Percentiles rank a stretch among this genome's conserved stretches.
Evolutionary conservation across 2,888 invertebrate genomes (phyloP).

Genomic region (Mermis nigrescens): DNA sequence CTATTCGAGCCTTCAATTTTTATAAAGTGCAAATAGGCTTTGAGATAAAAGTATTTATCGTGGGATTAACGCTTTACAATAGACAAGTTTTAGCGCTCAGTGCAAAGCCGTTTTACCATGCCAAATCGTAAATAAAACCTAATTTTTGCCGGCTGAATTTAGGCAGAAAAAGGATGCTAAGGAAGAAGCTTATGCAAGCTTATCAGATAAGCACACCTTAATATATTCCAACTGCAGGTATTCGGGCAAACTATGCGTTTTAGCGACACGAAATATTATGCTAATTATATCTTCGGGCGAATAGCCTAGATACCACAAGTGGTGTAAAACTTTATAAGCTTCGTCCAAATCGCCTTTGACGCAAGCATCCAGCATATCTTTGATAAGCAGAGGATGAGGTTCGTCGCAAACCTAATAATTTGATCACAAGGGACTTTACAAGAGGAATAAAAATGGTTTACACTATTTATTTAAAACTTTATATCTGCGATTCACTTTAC

Average conservation of each 20-base stretch:
- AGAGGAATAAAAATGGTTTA: not conserved
- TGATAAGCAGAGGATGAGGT: constrained; percentile 80
- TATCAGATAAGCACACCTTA: constrained; percentile 47
- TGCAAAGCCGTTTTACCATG: not conserved
- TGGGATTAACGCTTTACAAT: too few species aligned
- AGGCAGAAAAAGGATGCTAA: too few species aligned
- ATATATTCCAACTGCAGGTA: constrained; percentile 61
- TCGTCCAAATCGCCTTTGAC: constrained; percentile 57
- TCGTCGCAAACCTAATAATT: constrained; percentile 79
- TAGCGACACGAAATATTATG: constrained; percentile 80
- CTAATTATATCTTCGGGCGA: constrained; percentile 87
- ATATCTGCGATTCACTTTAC: constrained; percentile 4
- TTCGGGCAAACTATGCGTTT: constrained; percentile 61
- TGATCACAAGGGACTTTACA: too few species aligned
- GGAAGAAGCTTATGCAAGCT: too few species aligned
- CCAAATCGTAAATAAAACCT: too few species aligned
- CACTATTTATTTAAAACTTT: not conserved
- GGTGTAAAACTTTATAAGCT: constrained; percentile 57
- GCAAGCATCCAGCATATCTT: constrained; percentile 72
- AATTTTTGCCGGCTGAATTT: too few species aligned
- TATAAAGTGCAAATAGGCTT: too few species aligned
- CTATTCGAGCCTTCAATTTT: too few species aligned
- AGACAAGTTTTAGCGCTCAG: not conserved
- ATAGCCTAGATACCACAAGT: constrained; percentile 80
- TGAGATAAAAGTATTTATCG: too few species aligned